Conservation (phyloP, 2,888 invertebrate genomes). For the Drosophila helvetica region DNA sequence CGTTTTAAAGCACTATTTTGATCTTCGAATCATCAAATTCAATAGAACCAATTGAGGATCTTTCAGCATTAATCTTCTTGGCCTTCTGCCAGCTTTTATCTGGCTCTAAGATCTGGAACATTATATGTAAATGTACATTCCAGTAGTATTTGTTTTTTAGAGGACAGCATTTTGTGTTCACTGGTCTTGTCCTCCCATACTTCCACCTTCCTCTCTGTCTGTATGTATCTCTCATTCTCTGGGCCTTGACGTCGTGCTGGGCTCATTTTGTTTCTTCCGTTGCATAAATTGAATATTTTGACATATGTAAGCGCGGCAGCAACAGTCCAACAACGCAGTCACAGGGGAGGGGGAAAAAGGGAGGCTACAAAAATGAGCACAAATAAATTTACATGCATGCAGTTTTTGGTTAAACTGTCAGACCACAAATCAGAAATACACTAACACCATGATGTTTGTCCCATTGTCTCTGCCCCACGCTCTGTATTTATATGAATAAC, state of each 20-base stretch:
- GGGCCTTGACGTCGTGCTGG: constrained; percentile 52
- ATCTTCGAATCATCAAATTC: too few relatives aligned
- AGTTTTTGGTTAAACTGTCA: constrained; percentile 78
- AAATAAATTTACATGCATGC: constrained; percentile 79
- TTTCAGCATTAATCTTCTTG: too few relatives aligned
- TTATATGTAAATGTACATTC: background rate
- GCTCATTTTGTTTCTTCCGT: constrained; percentile 72
- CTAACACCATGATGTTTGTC: constrained; percentile 64
- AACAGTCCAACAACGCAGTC: constrained; percentile 25
- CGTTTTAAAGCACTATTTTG: too few relatives aligned
- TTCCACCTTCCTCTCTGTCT: background rate
- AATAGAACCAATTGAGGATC: too few relatives aligned
- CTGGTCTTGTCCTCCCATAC: constrained; percentile 14
- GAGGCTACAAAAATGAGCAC: constrained; percentile 71
- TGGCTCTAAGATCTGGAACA: too few relatives aligned
- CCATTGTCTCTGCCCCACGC: constrained; percentile 6
- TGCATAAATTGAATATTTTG: constrained; percentile 81
- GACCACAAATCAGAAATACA: constrained; percentile 81
- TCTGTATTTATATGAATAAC: constrained; percentile 71
- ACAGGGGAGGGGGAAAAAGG: constrained; percentile 26
- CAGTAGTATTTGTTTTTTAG: background rate
- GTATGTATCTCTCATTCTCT: constrained; percentile 15
- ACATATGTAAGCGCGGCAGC: constrained; percentile 74
- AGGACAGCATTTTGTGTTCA: constrained; percentile 58
- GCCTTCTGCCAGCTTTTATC: too few relatives aligned